phyloP scores from a whole-genome alignment of 1,140 invertebrate species.

The Drosophila hydei region DNA sequence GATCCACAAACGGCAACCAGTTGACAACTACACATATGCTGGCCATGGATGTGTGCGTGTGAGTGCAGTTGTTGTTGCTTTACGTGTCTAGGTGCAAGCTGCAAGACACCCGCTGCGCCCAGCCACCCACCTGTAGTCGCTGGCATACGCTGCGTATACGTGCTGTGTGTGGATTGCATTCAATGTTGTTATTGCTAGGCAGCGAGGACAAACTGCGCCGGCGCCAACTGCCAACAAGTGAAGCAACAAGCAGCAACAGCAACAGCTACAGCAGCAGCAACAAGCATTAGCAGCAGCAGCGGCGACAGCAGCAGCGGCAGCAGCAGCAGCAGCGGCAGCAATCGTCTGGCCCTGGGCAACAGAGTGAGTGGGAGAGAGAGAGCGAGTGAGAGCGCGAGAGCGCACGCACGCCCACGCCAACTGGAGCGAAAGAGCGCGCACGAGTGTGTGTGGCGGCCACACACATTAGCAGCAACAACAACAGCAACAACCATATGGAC shows the following conservation, averaged over 20 bases:
- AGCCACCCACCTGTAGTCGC: constrained; percentile 68
- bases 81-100: constrained; percentile 1
- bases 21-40: constrained; percentile 46
- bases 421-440: constrained; percentile 40
- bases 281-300: not conserved
- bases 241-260: constrained; percentile 67
- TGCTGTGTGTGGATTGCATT: constrained; percentile 58
- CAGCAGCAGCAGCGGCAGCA: constrained; percentile 23
- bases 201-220: constrained; percentile 47
- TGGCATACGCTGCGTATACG: constrained; percentile 38
- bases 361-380: constrained; percentile 23
- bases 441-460: constrained; percentile 35
- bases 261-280: constrained; percentile 14
- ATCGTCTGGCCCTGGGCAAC: constrained; percentile 40
- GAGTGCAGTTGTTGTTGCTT: constrained; percentile 9
- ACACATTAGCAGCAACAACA: constrained; percentile 45
- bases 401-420: constrained; percentile 3
- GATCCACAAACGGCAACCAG: constrained; percentile 68
- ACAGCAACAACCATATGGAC: constrained; percentile 65
- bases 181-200: constrained; percentile 53
- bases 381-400: constrained; percentile 18
- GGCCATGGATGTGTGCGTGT: not conserved
- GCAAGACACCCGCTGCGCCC: constrained; percentile 11
- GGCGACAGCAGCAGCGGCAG: not conserved
- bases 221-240: constrained; percentile 71